Conservation (phyloP, 2,113 vertebrate species). For the Neolamprologus ventralis region DNA sequence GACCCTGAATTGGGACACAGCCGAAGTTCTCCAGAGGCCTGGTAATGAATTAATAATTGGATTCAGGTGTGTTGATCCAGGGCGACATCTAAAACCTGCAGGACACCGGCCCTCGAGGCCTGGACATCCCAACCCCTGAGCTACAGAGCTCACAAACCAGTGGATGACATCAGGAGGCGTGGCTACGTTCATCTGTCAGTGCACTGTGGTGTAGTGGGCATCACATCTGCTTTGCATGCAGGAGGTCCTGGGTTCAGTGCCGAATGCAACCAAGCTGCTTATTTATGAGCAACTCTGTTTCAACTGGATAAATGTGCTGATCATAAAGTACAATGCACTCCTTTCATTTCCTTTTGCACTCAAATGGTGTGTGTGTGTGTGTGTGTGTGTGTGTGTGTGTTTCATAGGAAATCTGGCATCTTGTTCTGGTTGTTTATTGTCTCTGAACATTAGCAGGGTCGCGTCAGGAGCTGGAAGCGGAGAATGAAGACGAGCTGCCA, state of each 20-base stretch:
- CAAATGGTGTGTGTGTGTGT: background rate
- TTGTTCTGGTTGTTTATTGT: background rate
- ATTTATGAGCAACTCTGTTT: background rate
- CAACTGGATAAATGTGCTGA: background rate
- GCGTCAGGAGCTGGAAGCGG: background rate
- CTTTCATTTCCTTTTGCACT: background rate
- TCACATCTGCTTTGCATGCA: background rate
- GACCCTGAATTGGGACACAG: no score
- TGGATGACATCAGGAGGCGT: background rate
- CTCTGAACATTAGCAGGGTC: background rate
- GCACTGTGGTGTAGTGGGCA: background rate
- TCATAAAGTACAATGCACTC: background rate
- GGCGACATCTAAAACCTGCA: accelerated
- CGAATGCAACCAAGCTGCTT: background rate
- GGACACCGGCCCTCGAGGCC: background rate
- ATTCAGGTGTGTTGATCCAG: background rate
- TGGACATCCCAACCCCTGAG: background rate
- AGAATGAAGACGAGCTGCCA: background rate
- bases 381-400: background rate
- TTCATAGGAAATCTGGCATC: background rate
- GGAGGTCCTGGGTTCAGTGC: background rate
- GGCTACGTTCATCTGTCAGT: background rate
- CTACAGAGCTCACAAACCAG: background rate
- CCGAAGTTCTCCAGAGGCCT: background rate
- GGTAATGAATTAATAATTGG: accelerated